Percentiles rank a stretch among this genome's conserved stretches.
phyloP scores from a whole-genome alignment of 2,797 vertebrate species.

The Sebastes minor region DNA sequence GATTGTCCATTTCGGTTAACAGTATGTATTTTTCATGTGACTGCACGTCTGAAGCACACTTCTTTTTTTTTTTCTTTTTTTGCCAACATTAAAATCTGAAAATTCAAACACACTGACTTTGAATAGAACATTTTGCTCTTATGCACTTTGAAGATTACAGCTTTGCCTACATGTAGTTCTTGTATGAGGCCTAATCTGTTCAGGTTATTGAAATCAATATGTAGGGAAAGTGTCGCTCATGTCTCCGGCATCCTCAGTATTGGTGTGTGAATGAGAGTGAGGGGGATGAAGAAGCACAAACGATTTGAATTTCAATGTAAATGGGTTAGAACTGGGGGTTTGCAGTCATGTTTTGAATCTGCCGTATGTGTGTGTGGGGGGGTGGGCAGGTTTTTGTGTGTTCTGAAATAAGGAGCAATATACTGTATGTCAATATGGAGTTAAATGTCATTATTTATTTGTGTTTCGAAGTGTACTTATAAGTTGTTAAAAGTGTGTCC shows the following conservation, averaged over 20 bases:
- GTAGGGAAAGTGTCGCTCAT: constrained; percentile 20
- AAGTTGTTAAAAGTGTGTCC: constrained; percentile 41
- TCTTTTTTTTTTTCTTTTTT: background rate
- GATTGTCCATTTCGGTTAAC: background rate
- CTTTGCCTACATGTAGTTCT: constrained; percentile 58
- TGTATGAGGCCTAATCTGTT: constrained; percentile 35
- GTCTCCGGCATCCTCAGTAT: constrained; percentile 20
- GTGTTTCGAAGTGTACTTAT: constrained; percentile 76
- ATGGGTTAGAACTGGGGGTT: constrained; percentile 1
- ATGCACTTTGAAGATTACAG: constrained; percentile 65
- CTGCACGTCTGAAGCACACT: background rate
- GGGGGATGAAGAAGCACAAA: constrained; percentile 2
- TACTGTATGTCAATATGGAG: constrained; percentile 37
- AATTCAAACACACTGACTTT: constrained; percentile 1
- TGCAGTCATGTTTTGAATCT: constrained; percentile 33
- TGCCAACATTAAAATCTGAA: constrained; percentile 7
- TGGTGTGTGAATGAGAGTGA: constrained; percentile 20
- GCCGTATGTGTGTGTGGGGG: constrained; percentile 15
- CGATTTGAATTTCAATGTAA: constrained; percentile 1
- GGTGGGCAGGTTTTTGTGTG: constrained; percentile 16
- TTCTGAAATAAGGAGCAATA: constrained; percentile 58
- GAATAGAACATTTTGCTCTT: constrained; percentile 38
- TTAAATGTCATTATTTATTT: constrained; percentile 69
- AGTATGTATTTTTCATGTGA: background rate
- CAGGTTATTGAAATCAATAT: constrained; percentile 2